Evolutionary conservation across 2,888 invertebrate species (phyloP).

Genomic region (Psylliodes chrysocephalus): DNA sequence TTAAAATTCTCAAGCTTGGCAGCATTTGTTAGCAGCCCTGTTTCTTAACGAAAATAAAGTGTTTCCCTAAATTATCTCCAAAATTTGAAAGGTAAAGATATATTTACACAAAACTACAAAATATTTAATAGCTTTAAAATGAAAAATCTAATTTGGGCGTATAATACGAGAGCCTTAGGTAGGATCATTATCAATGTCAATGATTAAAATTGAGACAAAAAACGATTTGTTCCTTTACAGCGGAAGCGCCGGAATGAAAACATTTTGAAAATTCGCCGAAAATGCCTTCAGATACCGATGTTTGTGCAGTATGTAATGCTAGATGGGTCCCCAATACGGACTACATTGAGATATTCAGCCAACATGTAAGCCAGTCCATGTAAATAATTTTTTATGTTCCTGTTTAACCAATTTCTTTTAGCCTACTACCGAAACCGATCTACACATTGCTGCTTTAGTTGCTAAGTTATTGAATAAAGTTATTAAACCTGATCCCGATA

Average conservation of each 20-base stretch:
- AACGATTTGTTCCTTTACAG: constrained; percentile 14
- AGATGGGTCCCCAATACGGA: constrained; percentile 66
- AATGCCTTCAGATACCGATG: constrained; percentile 58
- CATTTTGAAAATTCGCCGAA: constrained; percentile 44
- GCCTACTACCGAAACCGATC: constrained; percentile 7
- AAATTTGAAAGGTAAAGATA: constrained; percentile 59
- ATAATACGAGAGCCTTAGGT: constrained; percentile 13
- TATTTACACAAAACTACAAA: constrained; percentile 5
- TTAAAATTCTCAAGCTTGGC: constrained; percentile 59
- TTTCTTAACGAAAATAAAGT: constrained; percentile 62
- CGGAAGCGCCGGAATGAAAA: constrained; percentile 14
- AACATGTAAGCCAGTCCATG: constrained; percentile 54
- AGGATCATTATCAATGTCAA: constrained; percentile 17
- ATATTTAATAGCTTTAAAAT: constrained; percentile 15
- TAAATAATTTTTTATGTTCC: constrained; percentile 3
- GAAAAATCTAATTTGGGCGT: constrained; percentile 10
- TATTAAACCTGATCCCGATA: constrained; percentile 66
- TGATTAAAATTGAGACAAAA: background rate
- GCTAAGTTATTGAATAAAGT: constrained; percentile 65
- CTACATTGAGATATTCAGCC: constrained; percentile 67
- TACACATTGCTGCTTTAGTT: constrained; percentile 50
- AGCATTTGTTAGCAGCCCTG: constrained; percentile 66
- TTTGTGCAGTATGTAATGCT: constrained; percentile 74
- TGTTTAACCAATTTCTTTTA: constrained; percentile 1
- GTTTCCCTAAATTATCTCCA: constrained; percentile 63